A percentile compares a stretch with the other conserved stretches of the same genome.
phyloP scores from a whole-genome alignment of 2,888 invertebrate species.

The Nephrotoma guestfalica region DNA sequence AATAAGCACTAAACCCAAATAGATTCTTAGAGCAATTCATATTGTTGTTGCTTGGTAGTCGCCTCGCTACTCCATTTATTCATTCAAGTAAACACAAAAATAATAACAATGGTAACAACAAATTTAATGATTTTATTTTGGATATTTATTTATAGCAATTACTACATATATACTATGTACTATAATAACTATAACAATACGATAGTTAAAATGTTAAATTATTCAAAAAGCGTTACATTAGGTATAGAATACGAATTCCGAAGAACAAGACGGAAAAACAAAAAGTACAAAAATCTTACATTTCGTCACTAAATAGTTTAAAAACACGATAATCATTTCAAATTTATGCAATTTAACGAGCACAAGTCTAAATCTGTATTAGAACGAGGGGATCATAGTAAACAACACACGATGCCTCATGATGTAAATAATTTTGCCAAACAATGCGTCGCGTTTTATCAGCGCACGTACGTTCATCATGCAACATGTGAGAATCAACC shows the following conservation, averaged over 20 bases:
- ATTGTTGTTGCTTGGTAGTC: background rate
- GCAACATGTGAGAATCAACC: background rate
- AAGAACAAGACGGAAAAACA: background rate
- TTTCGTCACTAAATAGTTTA: background rate
- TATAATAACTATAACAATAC: background rate
- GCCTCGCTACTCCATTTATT: background rate
- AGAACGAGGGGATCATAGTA: background rate
- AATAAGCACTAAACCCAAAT: background rate
- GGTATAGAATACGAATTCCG: background rate
- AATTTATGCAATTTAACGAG: background rate
- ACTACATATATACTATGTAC: background rate
- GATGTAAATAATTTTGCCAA: background rate
- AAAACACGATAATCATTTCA: background rate
- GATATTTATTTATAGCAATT: background rate
- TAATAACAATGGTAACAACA: background rate
- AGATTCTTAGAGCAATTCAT: background rate
- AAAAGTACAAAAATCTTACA: background rate
- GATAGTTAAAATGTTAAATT: background rate
- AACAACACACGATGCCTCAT: background rate
- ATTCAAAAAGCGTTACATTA: background rate
- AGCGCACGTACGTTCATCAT: background rate
- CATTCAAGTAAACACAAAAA: background rate
- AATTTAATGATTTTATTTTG: background rate
- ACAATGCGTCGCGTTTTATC: background rate
- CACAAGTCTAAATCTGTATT: too few species aligned